A percentile compares a stretch with the other conserved stretches of the same genome.
Conservation (phyloP, 2,888 invertebrate species). For the Philopedon plagiatum region DNA sequence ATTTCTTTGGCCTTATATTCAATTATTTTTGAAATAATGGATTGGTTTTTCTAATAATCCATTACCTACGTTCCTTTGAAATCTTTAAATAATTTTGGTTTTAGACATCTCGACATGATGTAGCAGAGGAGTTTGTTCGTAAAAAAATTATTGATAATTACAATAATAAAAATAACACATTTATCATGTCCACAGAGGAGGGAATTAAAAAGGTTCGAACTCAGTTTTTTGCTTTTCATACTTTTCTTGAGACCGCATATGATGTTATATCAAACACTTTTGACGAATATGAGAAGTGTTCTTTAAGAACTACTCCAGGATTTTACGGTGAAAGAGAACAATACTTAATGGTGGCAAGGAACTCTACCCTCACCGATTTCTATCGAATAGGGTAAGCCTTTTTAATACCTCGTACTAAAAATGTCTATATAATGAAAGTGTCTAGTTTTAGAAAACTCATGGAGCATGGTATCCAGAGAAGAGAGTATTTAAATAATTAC, state of each 20-base stretch:
- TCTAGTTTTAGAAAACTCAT: constrained; percentile 24
- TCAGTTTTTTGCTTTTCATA: constrained; percentile 7
- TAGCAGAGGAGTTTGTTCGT: neutral
- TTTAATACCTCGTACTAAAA: no score
- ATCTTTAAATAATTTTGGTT: no score
- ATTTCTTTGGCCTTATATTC: no score
- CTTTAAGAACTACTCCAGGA: neutral
- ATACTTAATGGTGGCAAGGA: constrained; percentile 16
- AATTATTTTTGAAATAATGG: no score
- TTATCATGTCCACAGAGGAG: neutral
- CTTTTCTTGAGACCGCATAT: constrained; percentile 9
- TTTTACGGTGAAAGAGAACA: neutral
- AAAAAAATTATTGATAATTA: neutral
- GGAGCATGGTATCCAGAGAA: constrained; percentile 8
- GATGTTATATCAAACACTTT: constrained; percentile 6
- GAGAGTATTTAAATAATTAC: constrained; percentile 7
- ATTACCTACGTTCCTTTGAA: no score
- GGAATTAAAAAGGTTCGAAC: constrained; percentile 12
- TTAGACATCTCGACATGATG: neutral
- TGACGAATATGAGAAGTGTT: constrained; percentile 25
- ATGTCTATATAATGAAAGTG: no score
- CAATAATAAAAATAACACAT: neutral
- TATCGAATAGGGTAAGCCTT: constrained; percentile 14
- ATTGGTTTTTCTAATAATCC: no score
- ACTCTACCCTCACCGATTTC: constrained; percentile 15